Base-by-base conservation (phyloP, 2,113 vertebrate species). In the Micronycteris hirsuta region DNA sequence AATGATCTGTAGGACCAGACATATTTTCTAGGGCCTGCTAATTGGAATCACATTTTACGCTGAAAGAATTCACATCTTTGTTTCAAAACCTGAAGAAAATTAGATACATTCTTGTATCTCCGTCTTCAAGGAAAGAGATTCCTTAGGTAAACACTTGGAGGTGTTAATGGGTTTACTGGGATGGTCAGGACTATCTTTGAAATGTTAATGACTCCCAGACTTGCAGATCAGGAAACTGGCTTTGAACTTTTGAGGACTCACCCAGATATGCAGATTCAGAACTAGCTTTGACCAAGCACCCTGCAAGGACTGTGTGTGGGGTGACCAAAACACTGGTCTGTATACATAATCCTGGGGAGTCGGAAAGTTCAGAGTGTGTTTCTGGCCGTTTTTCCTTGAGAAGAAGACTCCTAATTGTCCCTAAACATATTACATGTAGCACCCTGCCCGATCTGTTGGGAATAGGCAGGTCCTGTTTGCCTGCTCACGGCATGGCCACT, bases 161-260 rank as follows among this genome's bases (percentile, higher is more conserved):
- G n/a, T 68, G 88, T 17, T 84, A 58, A 71, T 73, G 45, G 14
- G n/a, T 17, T 15, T 26, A 3, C 12, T 7, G 15, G 16, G 28
- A 26, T 84, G 26, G 31, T 58, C 63, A 78, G 61, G 54, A 54
- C 14, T 49, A 0, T 45, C n/a, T 95, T 85, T 85, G 95, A 82
- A 94, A 94, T 88, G 81, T 47, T 89, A 33, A 54, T 95, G 52
- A 94, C 41, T 63, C 47, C 24, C 89, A 87, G 47, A 65, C 41
- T 10, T 8, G 58, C 67, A 81, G 67, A 56, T 73, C 14, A 7
- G 14, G 70, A 70, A 84, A 38, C 28, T 36, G 43, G 24, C 83
- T 96, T 86, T 85, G 77, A 89, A 68, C 61, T 86, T 89, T 49
- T 77, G 47, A 89, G 77, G 61, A 70, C 52, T 95, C 26, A 38